Conservation (phyloP, 2,888 invertebrate genomes). For the Acrobeloides nanus region DNA sequence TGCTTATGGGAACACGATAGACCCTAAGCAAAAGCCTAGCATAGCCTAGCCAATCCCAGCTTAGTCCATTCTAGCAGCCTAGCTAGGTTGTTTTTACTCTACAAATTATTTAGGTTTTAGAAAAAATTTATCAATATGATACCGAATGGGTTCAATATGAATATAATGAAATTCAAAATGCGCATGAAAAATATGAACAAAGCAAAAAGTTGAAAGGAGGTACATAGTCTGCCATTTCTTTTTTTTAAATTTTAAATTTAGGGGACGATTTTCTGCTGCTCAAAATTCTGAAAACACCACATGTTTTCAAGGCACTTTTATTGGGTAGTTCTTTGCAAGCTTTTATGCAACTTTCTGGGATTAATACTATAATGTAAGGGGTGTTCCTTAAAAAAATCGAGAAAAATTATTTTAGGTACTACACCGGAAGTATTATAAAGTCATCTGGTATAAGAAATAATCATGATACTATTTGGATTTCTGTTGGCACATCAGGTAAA, state of each 20-base stretch:
- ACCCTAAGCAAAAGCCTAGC: too few relatives aligned
- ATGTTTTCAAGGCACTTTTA: conserved; percentile 55
- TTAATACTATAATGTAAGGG: conserved; percentile 60
- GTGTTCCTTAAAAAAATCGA: too few relatives aligned
- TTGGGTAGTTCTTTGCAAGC: conserved; percentile 60
- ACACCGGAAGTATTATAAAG: conserved; percentile 43
- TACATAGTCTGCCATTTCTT: too few relatives aligned
- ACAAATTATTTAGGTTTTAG: conserved; percentile 9
- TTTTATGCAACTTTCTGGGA: conserved; percentile 60
- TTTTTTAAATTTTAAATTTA: too few relatives aligned
- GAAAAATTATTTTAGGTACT: conserved; percentile 24
- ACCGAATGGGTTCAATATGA: conserved; percentile 42
- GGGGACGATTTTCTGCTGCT: too few relatives aligned
- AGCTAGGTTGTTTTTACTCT: too few relatives aligned
- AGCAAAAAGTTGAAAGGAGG: too few relatives aligned
- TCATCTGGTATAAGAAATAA: conserved; percentile 40
- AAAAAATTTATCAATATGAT: conserved; percentile 36
- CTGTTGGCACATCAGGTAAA: conserved; percentile 21
- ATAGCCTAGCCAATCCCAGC: too few relatives aligned
- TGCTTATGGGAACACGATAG: too few relatives aligned
- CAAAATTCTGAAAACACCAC: conserved; percentile 27
- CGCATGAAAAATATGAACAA: conserved; percentile 16
- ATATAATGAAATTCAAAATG: conserved; percentile 31
- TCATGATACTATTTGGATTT: conserved; percentile 43
- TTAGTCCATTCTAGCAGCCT: too few relatives aligned